These are phyloP conservation scores for Pygmarrhopalites habei DNA, from an alignment of 1,140 invertebrate species.

Conservation along the genomic window DNA sequence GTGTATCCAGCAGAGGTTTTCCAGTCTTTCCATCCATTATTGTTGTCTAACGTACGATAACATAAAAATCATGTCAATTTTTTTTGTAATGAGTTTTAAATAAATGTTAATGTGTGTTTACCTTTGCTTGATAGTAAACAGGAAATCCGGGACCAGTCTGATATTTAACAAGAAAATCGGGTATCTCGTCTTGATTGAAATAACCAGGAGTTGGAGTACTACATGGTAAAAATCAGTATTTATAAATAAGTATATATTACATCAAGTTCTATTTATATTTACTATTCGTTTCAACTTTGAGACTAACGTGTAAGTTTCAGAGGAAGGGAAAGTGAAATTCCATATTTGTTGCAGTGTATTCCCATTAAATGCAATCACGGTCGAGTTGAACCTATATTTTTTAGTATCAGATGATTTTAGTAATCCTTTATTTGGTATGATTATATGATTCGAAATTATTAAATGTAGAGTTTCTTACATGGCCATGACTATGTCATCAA, in stretches of 20 bases:
- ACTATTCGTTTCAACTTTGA: neutral
- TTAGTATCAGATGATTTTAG: too few relatives aligned
- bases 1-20: conserved; percentile 52
- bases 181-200: conserved; percentile 71
- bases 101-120: conserved; percentile 39
- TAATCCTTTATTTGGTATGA: too few relatives aligned
- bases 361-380: conserved; percentile 65
- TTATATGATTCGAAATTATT: too few relatives aligned
- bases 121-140: conserved; percentile 66
- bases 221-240: too few relatives aligned
- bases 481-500: conserved; percentile 64
- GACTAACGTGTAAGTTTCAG: conserved; percentile 49
- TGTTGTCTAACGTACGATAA: conserved; percentile 47
- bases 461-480: too few relatives aligned
- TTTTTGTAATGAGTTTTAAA: too few relatives aligned
- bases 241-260: too few relatives aligned
- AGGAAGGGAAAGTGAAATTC: conserved; percentile 60
- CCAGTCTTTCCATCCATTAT: conserved; percentile 63
- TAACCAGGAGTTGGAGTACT: conserved; percentile 72
- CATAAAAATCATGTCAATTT: neutral
- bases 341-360: conserved; percentile 58
- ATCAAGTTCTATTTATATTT: too few relatives aligned
- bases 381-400: conserved; percentile 60
- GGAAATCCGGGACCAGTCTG: conserved; percentile 66
- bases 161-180: conserved; percentile 75